A percentile compares a stretch with the other conserved stretches of the same genome.
Conservation (phyloP, 92 coral and sea anemone species). For the Bergia puertoricense region DNA sequence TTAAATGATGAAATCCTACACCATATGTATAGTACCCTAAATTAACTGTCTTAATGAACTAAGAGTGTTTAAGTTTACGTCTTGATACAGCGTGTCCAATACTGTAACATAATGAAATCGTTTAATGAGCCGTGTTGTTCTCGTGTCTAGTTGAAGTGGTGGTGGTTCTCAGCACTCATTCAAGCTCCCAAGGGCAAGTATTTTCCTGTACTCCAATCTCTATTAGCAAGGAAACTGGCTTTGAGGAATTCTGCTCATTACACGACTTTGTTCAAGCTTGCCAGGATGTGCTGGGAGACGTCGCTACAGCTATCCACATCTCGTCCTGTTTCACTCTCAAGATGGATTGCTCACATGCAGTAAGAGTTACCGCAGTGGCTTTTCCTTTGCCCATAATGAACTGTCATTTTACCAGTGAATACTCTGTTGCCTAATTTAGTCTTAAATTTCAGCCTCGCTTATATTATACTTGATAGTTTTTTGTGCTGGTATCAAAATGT, state of each 20-base stretch:
- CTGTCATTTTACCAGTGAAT: neutral
- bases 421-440: neutral
- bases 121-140: neutral
- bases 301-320: constrained; percentile 70
- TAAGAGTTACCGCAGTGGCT: constrained; percentile 13
- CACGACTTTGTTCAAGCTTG: constrained; percentile 87
- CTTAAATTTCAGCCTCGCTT: no score
- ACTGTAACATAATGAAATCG: no score
- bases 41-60: no score
- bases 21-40: no score
- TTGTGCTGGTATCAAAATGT: no score
- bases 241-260: constrained; percentile 95
- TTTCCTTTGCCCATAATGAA: neutral
- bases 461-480: no score
- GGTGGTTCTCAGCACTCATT: constrained; percentile 87
- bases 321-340: constrained; percentile 96
- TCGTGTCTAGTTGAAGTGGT: constrained; percentile 76
- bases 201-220: constrained; percentile 91
- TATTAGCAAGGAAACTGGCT: constrained; percentile 70
- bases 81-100: no score
- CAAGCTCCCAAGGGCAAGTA: constrained; percentile 92
- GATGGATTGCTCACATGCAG: constrained; percentile 92
- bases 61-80: no score
- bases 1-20: no score
- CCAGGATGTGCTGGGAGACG: constrained; percentile 72